Evolutionary conservation across 1,140 invertebrate species (phyloP).

Genomic region (Drosophila chauvacae): DNA sequence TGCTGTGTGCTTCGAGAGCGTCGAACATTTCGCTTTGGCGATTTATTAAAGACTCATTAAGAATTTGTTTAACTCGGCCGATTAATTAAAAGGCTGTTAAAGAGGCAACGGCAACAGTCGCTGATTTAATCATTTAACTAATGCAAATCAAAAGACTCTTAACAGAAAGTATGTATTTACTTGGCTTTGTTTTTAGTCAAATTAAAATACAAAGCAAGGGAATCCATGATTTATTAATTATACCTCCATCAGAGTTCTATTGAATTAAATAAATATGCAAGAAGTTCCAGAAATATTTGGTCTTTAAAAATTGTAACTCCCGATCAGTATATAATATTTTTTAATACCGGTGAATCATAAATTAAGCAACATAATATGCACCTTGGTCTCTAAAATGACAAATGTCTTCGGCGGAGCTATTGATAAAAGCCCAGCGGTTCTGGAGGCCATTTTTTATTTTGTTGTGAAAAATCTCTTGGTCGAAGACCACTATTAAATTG

Average conservation of each 20-base stretch:
- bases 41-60: slow-evolving; percentile 82
- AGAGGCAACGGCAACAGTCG: slow-evolving; percentile 19
- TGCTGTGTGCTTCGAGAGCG: slow-evolving; percentile 14
- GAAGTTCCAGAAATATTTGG: no score
- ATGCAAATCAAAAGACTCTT: slow-evolving; percentile 1
- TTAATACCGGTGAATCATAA: not conserved
- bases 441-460: slow-evolving; percentile 8
- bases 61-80: slow-evolving; percentile 69
- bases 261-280: no score
- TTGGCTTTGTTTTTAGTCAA: not conserved
- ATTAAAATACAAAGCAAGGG: no score
- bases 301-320: not conserved
- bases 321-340: not conserved
- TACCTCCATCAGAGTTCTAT: no score
- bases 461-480: slow-evolving; percentile 51
- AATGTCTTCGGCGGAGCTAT: slow-evolving; percentile 40
- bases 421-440: slow-evolving; percentile 44
- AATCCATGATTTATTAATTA: no score
- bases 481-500: slow-evolving; percentile 60
- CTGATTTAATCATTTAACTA: slow-evolving; percentile 11
- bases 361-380: not conserved
- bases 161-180: not conserved
- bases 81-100: slow-evolving; percentile 76
- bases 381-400: slow-evolving; percentile 25
- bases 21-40: slow-evolving; percentile 57